A percentile compares a stretch with the other conserved stretches of the same genome.
phyloP scores from a whole-genome alignment of 2,113 vertebrate genomes.

The Tichodroma muraria region DNA sequence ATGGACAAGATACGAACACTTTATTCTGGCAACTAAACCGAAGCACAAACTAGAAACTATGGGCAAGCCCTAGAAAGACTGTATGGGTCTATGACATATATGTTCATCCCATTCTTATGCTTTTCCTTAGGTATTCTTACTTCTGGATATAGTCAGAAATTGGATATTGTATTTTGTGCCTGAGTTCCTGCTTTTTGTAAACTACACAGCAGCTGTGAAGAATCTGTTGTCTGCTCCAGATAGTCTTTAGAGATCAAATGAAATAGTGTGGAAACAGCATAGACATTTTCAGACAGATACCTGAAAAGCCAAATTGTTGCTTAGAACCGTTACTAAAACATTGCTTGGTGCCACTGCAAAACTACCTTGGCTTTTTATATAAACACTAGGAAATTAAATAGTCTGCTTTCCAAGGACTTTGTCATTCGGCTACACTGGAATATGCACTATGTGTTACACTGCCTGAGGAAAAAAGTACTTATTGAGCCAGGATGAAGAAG shows the following conservation, averaged over 20 bases:
- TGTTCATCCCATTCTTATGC: background rate
- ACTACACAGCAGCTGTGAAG: background rate
- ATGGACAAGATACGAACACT: background rate
- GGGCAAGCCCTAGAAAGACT: background rate
- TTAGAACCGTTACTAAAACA: background rate
- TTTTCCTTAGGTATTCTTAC: background rate
- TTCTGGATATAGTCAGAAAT: background rate
- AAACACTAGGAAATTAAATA: background rate
- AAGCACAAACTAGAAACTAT: background rate
- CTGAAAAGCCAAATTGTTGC: background rate
- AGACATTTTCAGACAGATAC: background rate
- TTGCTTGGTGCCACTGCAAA: background rate
- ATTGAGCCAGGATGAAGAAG: background rate
- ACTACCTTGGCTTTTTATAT: background rate
- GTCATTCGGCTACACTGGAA: background rate
- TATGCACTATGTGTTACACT: background rate
- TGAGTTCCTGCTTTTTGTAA: background rate
- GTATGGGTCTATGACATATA: background rate
- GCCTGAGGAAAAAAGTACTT: background rate
- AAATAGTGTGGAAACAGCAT: background rate
- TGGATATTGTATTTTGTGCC: background rate
- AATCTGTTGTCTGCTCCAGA: background rate
- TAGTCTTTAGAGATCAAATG: background rate
- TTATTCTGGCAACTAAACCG: background rate
- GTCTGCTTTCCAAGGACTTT: background rate